phyloP scores from a whole-genome alignment of 2,797 vertebrate genomes.

The Melanotaenia maccullochi region DNA sequence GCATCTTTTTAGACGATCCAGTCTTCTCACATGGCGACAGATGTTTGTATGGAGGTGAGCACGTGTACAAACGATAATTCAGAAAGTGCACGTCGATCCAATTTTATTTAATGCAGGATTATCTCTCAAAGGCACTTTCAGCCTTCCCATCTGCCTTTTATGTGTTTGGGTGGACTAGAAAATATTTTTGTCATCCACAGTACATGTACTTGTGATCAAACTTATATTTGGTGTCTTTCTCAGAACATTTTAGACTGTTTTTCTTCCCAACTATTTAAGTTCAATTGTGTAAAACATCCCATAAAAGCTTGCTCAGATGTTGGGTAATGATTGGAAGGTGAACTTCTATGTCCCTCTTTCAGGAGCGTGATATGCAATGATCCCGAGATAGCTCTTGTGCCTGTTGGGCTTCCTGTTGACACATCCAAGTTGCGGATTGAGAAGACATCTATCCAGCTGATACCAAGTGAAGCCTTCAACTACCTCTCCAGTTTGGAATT shows the following conservation, averaged over 20 bases:
- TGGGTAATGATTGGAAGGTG: background rate
- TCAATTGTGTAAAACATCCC: background rate
- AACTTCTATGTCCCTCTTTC: conserved; percentile 10
- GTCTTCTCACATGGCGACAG: conserved; percentile 32
- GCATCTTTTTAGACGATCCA: conserved; percentile 19
- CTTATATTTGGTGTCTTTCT: background rate
- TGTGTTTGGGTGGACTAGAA: conserved; percentile 32
- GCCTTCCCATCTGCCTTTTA: conserved; percentile 64
- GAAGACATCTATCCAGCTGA: conserved; percentile 90
- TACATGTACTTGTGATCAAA: background rate
- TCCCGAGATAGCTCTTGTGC: conserved; percentile 91
- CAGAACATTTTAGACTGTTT: background rate
- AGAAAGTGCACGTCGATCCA: conserved; percentile 69
- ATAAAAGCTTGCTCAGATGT: background rate
- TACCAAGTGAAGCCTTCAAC: conserved; percentile 90
- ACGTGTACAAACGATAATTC: conserved; percentile 70
- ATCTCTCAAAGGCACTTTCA: conserved; percentile 84
- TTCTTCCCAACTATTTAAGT: background rate
- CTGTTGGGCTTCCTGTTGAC: conserved; percentile 89
- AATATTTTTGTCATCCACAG: conserved; percentile 15
- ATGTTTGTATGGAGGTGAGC: conserved; percentile 62
- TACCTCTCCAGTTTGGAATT: conserved; percentile 91
- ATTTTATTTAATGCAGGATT: conserved; percentile 85
- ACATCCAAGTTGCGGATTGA: conserved; percentile 92
- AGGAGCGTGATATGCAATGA: conserved; percentile 96